A percentile compares a stretch with the other conserved stretches of the same genome.
phyloP scores from a whole-genome alignment of 2,888 invertebrate genomes.

The Criorhina ranunculi region DNA sequence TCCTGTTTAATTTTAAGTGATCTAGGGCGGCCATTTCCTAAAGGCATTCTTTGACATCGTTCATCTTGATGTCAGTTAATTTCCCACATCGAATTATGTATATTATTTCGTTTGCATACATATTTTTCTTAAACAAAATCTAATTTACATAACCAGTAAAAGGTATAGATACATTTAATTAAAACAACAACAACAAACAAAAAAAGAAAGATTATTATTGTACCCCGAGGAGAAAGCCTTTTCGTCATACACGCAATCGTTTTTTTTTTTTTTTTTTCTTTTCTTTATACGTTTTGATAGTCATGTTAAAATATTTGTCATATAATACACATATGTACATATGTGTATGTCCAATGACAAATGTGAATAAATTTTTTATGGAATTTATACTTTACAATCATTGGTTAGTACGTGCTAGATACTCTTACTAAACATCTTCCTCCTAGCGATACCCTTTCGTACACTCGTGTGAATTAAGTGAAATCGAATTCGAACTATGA shows the following conservation, averaged over 20 bases:
- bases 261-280: not conserved
- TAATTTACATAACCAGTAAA: slow-evolving; percentile 51
- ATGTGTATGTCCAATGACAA: slow-evolving; percentile 46
- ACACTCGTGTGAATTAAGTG: slow-evolving; percentile 34
- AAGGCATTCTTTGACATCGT: slow-evolving; percentile 7
- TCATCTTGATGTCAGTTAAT: slow-evolving; percentile 17
- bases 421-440: not conserved
- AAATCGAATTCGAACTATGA: slow-evolving; percentile 30
- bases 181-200: slow-evolving; percentile 27
- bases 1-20: not conserved
- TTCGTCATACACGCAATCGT: slow-evolving; percentile 50
- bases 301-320: slow-evolving; percentile 16
- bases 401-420: slow-evolving; percentile 22
- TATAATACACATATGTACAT: slow-evolving; percentile 1
- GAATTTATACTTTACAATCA: slow-evolving; percentile 41
- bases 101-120: not conserved
- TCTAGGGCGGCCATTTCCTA: not conserved
- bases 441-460: not conserved
- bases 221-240: slow-evolving; percentile 60
- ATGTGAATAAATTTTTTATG: slow-evolving; percentile 48
- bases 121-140: slow-evolving; percentile 7
- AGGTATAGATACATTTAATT: slow-evolving; percentile 32
- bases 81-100: slow-evolving; percentile 12
- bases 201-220: slow-evolving; percentile 30
- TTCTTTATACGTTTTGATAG: too few species aligned